Evolutionary conservation across 2,888 invertebrate species (phyloP), one percentile per base, ranked within the genome.

Genomic region (Cordilura impudica): DNA sequence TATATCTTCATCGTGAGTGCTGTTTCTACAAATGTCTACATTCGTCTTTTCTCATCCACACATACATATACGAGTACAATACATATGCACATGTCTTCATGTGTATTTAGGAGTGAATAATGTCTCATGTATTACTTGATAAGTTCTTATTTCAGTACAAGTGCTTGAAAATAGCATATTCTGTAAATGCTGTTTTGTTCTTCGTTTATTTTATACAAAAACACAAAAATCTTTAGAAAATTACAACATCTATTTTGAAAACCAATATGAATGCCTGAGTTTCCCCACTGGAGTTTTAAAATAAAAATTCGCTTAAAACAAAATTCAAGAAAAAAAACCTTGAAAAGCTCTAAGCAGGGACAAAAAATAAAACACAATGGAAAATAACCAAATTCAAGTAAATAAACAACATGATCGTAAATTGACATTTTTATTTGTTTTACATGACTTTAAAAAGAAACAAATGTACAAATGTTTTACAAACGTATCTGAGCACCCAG

Each of bases 11-110:
- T n/a, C 14, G 19, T 54, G 19, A 18, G 35, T 45, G 61, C 21
- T 63, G 65, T 39, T 39, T 16, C 16, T 16, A 56, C 26, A 73
- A 70, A 73, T 73, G 65, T 58, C 39, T 73, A 39, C 39, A 73
- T 66, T 65, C 39, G 66, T 73, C 65, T 58, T 66, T 39, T 35
- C 58, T 16, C 26, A 56, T 29, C 18, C 54, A 23, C 12, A 31
- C 26, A 14, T 35, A 35, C 35, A 2, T 4, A 43, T 4, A 31
- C 3, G 19, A 18, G 43, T n/a, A n/a, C 19, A n/a, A 56, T n/a
- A 21, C 56, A 35, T 23, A 58, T 39, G 35, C 10, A 12, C 4
- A 4, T 19, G 14, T 61, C 45, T 60, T 12, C 12, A 31, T 18
- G 39, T n/a, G 19, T 29, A 54, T 16, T 14, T 12, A 19, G 47